Conservation (phyloP, 2,113 vertebrate species). For the Fulmarus glacialis region DNA sequence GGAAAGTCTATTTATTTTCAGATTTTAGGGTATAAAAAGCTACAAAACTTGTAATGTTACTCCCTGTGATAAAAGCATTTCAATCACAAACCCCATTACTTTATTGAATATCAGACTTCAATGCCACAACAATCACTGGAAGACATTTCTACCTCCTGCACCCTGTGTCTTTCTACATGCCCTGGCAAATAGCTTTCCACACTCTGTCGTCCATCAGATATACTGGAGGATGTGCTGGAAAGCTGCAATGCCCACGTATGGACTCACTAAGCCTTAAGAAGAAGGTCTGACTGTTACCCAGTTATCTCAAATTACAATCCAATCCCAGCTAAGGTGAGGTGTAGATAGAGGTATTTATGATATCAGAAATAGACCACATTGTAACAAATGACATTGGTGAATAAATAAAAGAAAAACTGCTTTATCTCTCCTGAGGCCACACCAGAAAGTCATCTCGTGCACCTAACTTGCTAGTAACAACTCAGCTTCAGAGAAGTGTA, state of each 20-base stretch:
- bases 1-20: neutral
- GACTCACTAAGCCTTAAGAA: neutral
- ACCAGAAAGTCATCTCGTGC: neutral
- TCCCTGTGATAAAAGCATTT: neutral
- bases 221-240: neutral
- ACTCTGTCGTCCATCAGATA: neutral
- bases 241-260: rapidly evolving
- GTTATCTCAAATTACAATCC: neutral
- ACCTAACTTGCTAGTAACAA: neutral
- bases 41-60: neutral
- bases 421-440: neutral
- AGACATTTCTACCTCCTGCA: neutral
- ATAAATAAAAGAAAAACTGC: neutral
- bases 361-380: neutral
- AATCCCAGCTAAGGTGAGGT: neutral
- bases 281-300: neutral
- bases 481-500: neutral
- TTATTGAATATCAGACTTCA: neutral
- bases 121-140: neutral
- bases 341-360: neutral
- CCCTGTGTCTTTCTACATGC: neutral
- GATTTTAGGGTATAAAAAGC: neutral
- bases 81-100: neutral
- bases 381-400: neutral
- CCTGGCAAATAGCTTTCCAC: neutral